Evolutionary conservation across 2,888 invertebrate genomes (phyloP), one percentile per base, ranked within the genome.

Genomic region (Thalpophila matura): DNA sequence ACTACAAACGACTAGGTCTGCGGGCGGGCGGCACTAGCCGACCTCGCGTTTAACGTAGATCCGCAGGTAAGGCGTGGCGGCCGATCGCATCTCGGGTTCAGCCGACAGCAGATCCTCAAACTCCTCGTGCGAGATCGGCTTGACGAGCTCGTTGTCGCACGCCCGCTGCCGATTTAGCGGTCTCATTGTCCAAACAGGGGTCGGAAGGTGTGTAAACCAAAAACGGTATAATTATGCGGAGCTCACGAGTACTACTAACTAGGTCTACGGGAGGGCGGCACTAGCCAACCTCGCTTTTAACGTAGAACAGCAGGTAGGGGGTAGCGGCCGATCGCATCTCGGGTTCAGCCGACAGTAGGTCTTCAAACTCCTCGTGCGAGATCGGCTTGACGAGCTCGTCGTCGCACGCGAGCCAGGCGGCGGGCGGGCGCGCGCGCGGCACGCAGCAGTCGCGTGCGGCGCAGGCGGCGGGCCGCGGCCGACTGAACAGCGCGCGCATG

Each of bases 81-180:
- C 97, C 38, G 97, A 97, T 68, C 97, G 95, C 67, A 96, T 92
- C 82, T 96, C 96, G 46, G 96, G 97, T 56, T 97, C 96, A 2
- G 96, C 96, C 2, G 97, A 97, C 51, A 98, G 95, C 62, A 98
- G 95, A 73, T 98, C 97, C 78, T 97, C 96, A 77, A 98, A 97
- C 86, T 98, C 98, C 33, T 96, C 96, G 84, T 96, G 96, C 27
- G 97, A 96, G 87, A 98, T 97, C 7, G 97, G 96, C 77, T 97
- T 96, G 54, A 98, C 97, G 65, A 97, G 97, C 73, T 98, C 98
- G 86, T 98, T 98, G 88, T 98, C 98, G 87, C 98, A 98, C 85
- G 98, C 98, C n/a, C n/a, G n/a, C n/a, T n/a, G n/a, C n/a, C n/a
- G n/a, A n/a, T n/a, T n/a, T n/a, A n/a, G n/a, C n/a, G n/a, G n/a